Evolutionary conservation across 2,888 invertebrate genomes (phyloP), one percentile per base, ranked within the genome.

Genomic region (Diabrotica balteata): DNA sequence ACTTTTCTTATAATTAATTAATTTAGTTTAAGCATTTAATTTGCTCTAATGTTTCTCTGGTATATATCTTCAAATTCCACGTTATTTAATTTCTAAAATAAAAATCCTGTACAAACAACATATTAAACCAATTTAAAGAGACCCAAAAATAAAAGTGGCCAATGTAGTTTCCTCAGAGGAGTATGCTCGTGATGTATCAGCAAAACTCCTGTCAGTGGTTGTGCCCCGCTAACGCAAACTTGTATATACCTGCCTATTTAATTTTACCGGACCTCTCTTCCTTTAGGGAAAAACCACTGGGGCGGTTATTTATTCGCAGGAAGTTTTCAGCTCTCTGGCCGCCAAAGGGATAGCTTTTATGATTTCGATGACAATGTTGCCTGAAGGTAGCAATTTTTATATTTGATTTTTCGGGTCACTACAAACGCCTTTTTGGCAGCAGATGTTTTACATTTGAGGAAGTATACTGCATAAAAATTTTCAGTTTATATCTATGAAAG

Each of bases 301-400:
- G 55, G 51, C 46, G 55, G 63, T 44, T 57, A 50, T 63, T 63
- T 57, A 63, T 55, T 63, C 44, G 45, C 63, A 11, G 57, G 45
- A 63, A 63, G 49, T 63, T 63, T 63, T 57, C 63, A 44, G 63
- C 42, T 63, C 9, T 43, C 57, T 63, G 51, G 10, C 50, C 47
- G 55, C 44, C 55, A 50, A 63, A 63, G 44, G 63, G 50, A 63
- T 63, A 49, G 55, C 55, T 57, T 63, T 63, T 63, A 57, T 57
- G 57, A 63, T 63, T 63, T 49, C 63, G 51, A 63, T 63, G 57
- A 57, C 63, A 63, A 63, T 63, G 45, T 63, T 50, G 50, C 63
- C 63, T 32, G 17, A 49, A 63, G 57, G 57, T 63, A 57, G 44
- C 47, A 57, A 57, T 61, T 61, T 61, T 61, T 61, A 61, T 61